phyloP scores from a whole-genome alignment of 1,140 invertebrate genomes.

The Scylla paramamosain region DNA sequence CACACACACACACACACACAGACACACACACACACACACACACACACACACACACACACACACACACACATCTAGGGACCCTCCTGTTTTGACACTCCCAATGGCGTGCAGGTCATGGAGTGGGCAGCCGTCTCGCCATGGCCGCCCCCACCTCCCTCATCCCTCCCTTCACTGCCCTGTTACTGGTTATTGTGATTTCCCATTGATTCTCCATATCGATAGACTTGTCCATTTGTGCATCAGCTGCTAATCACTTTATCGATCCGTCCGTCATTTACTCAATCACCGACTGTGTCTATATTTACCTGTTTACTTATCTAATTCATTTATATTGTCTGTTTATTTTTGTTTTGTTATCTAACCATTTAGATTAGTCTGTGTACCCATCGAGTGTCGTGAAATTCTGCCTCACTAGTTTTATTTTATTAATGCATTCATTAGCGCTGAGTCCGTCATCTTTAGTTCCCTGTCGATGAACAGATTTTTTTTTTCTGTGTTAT shows the following conservation, averaged over 20 bases:
- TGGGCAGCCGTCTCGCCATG: background rate
- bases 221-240: background rate
- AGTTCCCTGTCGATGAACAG: background rate
- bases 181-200: conserved; percentile 13
- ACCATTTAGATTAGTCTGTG: background rate
- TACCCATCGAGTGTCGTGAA: too few species aligned
- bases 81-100: too few species aligned
- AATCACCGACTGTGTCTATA: background rate
- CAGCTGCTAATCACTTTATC: background rate
- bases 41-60: too few species aligned
- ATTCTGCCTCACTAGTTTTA: background rate
- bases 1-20: background rate
- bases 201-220: background rate
- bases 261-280: background rate
- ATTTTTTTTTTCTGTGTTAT: too few species aligned
- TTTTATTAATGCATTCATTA: background rate
- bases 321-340: background rate
- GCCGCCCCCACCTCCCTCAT: background rate
- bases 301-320: background rate
- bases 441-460: background rate
- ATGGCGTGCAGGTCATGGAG: too few species aligned
- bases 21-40: background rate
- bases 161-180: background rate
- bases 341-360: background rate
- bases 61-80: too few species aligned